Evolutionary conservation across 1,140 invertebrate genomes (phyloP), one percentile per base, ranked within the genome.

Genomic region (Conus betulinus): DNA sequence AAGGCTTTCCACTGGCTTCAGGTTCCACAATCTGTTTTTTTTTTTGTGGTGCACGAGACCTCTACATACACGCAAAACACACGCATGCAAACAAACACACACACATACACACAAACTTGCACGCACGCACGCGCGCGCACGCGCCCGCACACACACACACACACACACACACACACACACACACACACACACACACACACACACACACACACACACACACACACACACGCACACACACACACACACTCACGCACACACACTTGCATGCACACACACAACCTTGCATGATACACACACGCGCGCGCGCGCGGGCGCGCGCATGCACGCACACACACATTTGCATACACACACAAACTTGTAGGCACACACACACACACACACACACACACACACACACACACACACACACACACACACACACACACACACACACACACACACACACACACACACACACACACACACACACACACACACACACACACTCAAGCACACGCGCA

Each of bases 141-240:
- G 25, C 76, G 39, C 76, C 4, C 25, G 8, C n/a, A 51, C n/a
- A 79, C 76, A 51, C 25, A 79, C 76, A 51, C 76, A 39, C 25
- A 51, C 76, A 27, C 25, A 10, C n/a, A 79, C 76, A 51, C 76
- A 79, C 76, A 51, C 27, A 79, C 76, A 79, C 76, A 79, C 76
- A 39, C 76, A 79, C 76, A 79, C 76, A 79, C 76, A 39, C 25
- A 79, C 76, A 79, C 76, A 79, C 76, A 79, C 76, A 79, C 76
- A 79, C 76, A 79, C 76, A 79, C 27, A 39, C 76, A 39, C 76
- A 79, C 25, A 79, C n/a, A 39, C 25, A 79, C 76, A 79, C 25
- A 79, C 76, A 39, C 25, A 79, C 25, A 79, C 25, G 17, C 76
- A 39, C 25, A 79, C 76, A 79, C 76, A 39, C 25, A 79, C 76